Conservation (phyloP, 2,797 vertebrate genomes). For the Labeo calbasu region DNA sequence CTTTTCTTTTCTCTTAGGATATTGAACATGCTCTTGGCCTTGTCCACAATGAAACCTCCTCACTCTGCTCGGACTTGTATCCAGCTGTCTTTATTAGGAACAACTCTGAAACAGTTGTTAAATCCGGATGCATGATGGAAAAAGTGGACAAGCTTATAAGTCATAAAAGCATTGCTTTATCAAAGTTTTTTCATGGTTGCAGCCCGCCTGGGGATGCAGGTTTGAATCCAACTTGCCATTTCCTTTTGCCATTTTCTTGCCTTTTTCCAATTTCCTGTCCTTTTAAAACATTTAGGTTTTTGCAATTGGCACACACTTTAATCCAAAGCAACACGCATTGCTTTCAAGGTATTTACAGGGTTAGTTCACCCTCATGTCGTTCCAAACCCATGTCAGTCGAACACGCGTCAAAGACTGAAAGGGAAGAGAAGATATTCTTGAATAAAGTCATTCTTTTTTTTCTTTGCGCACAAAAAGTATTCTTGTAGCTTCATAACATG, state of each 20-base stretch:
- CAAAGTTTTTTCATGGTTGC: neutral
- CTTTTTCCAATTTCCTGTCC: neutral
- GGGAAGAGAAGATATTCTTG: too few relatives aligned
- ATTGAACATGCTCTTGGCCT: constrained; percentile 34
- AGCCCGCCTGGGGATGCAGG: neutral
- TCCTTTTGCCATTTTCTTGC: neutral
- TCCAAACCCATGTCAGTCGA: too few relatives aligned
- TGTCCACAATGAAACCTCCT: constrained; percentile 13
- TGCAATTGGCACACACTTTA: neutral
- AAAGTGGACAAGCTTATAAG: neutral
- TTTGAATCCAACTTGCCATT: neutral
- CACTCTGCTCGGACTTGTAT: neutral
- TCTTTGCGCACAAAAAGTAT: too few relatives aligned
- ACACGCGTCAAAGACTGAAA: too few relatives aligned
- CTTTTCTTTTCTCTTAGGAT: constrained; percentile 19
- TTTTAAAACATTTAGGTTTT: neutral
- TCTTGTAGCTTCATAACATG: too few relatives aligned
- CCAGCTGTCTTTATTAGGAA: constrained; percentile 6
- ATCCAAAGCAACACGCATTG: neutral
- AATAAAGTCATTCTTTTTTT: too few relatives aligned
- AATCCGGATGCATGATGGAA: constrained; percentile 11
- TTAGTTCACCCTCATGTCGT: too few relatives aligned
- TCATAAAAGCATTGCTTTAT: neutral
- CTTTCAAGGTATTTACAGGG: neutral
- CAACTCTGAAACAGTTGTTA: constrained; percentile 11